Base-by-base conservation (phyloP, 2,888 invertebrate species). In the Zaprionus lineosus region DNA sequence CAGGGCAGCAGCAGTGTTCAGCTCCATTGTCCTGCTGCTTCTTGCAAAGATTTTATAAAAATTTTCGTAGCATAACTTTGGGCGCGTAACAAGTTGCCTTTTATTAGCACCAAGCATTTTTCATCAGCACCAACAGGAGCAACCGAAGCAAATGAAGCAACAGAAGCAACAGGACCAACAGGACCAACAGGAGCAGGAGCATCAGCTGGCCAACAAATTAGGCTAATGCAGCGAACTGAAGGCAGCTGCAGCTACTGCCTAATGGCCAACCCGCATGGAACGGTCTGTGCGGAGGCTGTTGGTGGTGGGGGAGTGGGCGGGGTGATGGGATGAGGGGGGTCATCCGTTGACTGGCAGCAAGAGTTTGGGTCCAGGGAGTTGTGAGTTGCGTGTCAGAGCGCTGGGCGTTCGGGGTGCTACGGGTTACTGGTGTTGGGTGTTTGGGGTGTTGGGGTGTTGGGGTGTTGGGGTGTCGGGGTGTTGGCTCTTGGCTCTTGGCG, bases 21-120 rank as follows among this genome's bases (percentile, higher is more conserved):
- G 50, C 19, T 31, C 26, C 37, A n/a, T 43, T 48, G 34, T 37
- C 33, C 47, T 16, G 26, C 44, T 44, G 37, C 8, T 7, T 7
- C 24, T 11, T 24, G 50, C 34, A 50, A 37, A 26, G 28, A 56
- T 68, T 84, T 48, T 34, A 72, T 69, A 61, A 71, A 59, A 52
- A 78, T 61, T 71, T 48, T 40, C 47, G 50, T 60, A 72, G 76
- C 79, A 83, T 60, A 78, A 83, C 79, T 84, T 82, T 63, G 29
- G 24, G 59, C 29, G 78, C 55, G 62, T 74, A 78, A 82, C 85
- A 84, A 84, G 84, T 84, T 67, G 84, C 61, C 74, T 65, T 48
- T 62, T 69, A 63, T 81, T 58, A 78, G 44, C 37, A 43, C 33
- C 19, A 0, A 36, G 58, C 41, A 75, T 83, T 83, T 74, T 65